Evolutionary conservation across 1,140 invertebrate species (phyloP).

Genomic region (Drosophila serrata): DNA sequence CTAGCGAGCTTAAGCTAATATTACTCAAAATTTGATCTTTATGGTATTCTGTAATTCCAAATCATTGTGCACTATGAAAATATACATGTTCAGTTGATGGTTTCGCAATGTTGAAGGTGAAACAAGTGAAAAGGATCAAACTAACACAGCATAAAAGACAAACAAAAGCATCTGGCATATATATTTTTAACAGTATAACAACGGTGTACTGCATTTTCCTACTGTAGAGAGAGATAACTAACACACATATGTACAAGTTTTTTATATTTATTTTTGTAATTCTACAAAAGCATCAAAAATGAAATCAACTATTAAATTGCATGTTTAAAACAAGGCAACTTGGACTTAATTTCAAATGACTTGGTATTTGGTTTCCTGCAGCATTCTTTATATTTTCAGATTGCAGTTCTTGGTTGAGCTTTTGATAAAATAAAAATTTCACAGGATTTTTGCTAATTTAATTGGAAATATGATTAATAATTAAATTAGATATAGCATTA

Average conservation of each 20-base stretch:
- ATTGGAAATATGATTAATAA: not conserved
- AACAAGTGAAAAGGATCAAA: slow-evolving; percentile 14
- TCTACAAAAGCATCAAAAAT: slow-evolving; percentile 63
- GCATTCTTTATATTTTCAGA: slow-evolving; percentile 6
- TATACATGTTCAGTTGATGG: slow-evolving; percentile 35
- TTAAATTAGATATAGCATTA: not conserved
- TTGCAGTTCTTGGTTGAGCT: not conserved
- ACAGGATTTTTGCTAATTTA: not conserved
- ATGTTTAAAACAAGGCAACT: slow-evolving; percentile 53
- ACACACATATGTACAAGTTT: slow-evolving; percentile 81
- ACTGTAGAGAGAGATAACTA: slow-evolving; percentile 71
- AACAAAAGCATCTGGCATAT: slow-evolving; percentile 57
- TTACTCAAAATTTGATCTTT: slow-evolving; percentile 40
- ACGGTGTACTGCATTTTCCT: slow-evolving; percentile 71
- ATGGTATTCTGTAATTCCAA: slow-evolving; percentile 35
- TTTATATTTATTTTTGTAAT: slow-evolving; percentile 84
- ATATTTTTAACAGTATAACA: slow-evolving; percentile 63
- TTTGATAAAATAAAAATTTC: not conserved
- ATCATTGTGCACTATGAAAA: slow-evolving; percentile 20
- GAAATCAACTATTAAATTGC: slow-evolving; percentile 73
- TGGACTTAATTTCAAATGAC: slow-evolving; percentile 4
- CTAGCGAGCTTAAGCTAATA: slow-evolving; percentile 43
- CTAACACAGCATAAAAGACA: slow-evolving; percentile 49
- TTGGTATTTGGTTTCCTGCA: slow-evolving; percentile 17
- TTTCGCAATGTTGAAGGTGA: slow-evolving; percentile 29